Evolutionary conservation across 23 tunicate species (phyloP).

Genomic region (Halocynthia aurantium): DNA sequence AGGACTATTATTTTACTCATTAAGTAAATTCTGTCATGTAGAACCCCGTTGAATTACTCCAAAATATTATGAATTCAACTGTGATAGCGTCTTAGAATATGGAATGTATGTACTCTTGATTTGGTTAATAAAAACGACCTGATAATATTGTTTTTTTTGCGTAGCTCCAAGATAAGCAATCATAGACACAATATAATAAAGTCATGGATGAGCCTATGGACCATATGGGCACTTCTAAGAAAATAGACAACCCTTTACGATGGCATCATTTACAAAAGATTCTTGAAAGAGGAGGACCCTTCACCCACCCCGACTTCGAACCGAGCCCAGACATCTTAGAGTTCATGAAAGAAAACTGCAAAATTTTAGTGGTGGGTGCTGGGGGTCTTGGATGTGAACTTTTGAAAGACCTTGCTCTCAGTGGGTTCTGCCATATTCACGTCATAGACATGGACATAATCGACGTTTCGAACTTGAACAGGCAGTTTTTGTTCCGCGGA

Average conservation of each 20-base stretch:
- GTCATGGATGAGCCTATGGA: constrained; percentile 5
- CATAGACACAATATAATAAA: too few relatives aligned
- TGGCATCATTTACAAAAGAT: constrained; percentile 65
- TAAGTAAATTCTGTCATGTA: too few relatives aligned
- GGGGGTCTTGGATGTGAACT: constrained; percentile 98
- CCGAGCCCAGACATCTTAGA: constrained; percentile 63
- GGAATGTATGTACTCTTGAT: too few relatives aligned
- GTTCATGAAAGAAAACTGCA: constrained; percentile 15
- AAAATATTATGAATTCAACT: too few relatives aligned
- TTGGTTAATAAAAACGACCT: too few relatives aligned
- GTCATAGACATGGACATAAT: constrained; percentile 98
- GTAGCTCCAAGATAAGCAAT: too few relatives aligned
- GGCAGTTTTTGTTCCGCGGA: constrained; percentile 85
- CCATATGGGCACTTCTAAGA: neutral
- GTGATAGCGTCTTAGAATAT: too few relatives aligned
- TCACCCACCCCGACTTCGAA: constrained; percentile 83
- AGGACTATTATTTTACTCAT: too few relatives aligned
- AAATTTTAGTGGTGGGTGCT: constrained; percentile 86
- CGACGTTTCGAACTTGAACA: constrained; percentile 85
- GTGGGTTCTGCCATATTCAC: constrained; percentile 71
- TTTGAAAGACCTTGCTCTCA: constrained; percentile 53
- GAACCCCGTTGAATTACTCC: too few relatives aligned
- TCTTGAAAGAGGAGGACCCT: constrained; percentile 66
- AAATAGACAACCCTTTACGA: constrained; percentile 25
- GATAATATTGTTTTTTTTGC: too few relatives aligned